These are phyloP conservation scores for Ophthalmolycus amberensis DNA, from an alignment of 2,113 vertebrate genomes.

Conservation along the genomic window DNA sequence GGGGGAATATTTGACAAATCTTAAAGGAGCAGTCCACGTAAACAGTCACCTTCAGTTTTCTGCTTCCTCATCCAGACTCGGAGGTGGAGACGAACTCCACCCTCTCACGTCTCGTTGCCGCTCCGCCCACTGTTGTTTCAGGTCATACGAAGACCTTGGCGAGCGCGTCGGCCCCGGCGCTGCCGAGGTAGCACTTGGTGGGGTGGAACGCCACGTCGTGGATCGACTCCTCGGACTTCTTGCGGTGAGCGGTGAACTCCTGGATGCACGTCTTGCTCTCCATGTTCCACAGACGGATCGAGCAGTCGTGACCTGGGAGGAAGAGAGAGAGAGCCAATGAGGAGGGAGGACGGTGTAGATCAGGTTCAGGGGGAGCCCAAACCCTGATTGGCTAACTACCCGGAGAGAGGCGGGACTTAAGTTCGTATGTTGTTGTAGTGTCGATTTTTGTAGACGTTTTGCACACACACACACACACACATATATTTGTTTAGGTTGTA, in stretches of 20 bases:
- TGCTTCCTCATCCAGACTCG: neutral
- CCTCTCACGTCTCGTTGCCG: neutral
- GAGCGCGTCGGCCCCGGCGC: slow-evolving; percentile 95
- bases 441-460: too few relatives aligned
- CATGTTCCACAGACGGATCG: slow-evolving; percentile 96
- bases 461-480: too few relatives aligned
- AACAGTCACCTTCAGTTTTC: neutral
- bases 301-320: slow-evolving; percentile 94
- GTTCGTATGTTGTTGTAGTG: too few relatives aligned
- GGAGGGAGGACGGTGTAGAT: neutral
- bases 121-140: neutral
- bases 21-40: neutral
- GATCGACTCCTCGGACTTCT: slow-evolving; percentile 97
- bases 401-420: too few relatives aligned
- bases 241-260: slow-evolving; percentile 97
- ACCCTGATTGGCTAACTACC: neutral
- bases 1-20: neutral
- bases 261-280: slow-evolving; percentile 98
- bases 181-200: slow-evolving; percentile 95
- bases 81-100: neutral
- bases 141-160: slow-evolving; percentile 96
- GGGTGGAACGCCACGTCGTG: slow-evolving; percentile 97
- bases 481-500: slow-evolving; percentile 45
- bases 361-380: neutral
- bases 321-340: neutral